Evolutionary conservation across 2,113 vertebrate species (phyloP).

Genomic region (Columbina picui): DNA sequence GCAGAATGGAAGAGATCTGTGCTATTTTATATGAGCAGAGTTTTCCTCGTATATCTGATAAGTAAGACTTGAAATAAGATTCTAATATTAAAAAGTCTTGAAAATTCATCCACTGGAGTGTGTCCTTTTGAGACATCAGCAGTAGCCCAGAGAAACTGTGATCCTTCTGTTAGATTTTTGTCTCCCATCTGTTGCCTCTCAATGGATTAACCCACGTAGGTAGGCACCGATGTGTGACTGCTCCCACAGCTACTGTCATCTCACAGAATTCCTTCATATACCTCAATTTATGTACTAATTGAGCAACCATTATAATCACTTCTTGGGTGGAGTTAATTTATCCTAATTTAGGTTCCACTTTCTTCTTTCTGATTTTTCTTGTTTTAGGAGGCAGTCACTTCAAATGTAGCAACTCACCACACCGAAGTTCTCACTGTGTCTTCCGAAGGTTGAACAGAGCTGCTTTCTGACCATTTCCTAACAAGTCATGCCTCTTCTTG

Average conservation of each 20-base stretch:
- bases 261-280: not conserved
- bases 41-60: not conserved
- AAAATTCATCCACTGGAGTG: not conserved
- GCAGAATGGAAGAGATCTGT: not conserved
- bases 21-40: not conserved
- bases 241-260: not conserved
- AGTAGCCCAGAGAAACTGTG: not conserved
- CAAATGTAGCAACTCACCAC: rapidly evolving
- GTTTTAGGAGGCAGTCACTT: not conserved
- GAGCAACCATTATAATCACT: not conserved
- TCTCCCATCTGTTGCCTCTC: not conserved
- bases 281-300: not conserved
- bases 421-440: not conserved
- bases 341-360: not conserved
- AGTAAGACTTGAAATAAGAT: not conserved
- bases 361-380: not conserved
- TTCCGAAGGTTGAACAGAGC: not conserved
- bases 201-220: rapidly evolving
- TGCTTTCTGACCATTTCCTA: not conserved
- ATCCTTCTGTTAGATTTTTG: not conserved
- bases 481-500: not conserved
- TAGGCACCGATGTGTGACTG: not conserved
- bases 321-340: rapidly evolving
- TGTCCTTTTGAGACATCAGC: not conserved
- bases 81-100: not conserved